Evolutionary conservation across 2,888 invertebrate genomes (phyloP).

Genomic region (Papilio gigon): DNA sequence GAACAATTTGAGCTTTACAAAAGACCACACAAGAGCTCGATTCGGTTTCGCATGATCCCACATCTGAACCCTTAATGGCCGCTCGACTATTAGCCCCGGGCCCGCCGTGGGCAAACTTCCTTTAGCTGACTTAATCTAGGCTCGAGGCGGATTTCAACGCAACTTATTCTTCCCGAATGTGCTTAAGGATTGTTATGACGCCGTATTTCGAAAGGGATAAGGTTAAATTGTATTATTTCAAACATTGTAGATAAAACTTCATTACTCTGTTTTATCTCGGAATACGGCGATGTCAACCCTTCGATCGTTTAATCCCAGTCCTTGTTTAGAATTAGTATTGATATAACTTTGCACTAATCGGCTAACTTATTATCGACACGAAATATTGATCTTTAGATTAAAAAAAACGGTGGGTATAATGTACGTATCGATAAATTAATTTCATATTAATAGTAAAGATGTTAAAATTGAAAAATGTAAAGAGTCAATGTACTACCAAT

Average conservation of each 20-base stretch:
- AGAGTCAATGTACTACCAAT: neutral
- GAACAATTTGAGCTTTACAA: conserved; percentile 46
- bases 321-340: neutral
- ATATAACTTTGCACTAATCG: neutral
- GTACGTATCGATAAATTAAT: neutral
- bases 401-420: too few relatives aligned
- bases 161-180: conserved; percentile 57
- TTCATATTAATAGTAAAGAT: neutral
- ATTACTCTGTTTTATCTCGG: neutral
- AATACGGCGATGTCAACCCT: neutral
- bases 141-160: conserved; percentile 52
- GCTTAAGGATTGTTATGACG: conserved; percentile 43
- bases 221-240: conserved; percentile 36
- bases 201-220: conserved; percentile 39
- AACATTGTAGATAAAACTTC: conserved; percentile 24
- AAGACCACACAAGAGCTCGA: conserved; percentile 53
- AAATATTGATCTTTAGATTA: neutral
- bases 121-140: conserved; percentile 64
- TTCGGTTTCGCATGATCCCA: conserved; percentile 56
- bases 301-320: neutral
- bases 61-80: conserved; percentile 57
- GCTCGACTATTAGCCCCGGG: conserved; percentile 63
- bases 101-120: conserved; percentile 50
- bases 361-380: neutral
- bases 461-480: neutral